Conservation (phyloP, 2,888 invertebrate genomes). For the Cordilura impudica region DNA sequence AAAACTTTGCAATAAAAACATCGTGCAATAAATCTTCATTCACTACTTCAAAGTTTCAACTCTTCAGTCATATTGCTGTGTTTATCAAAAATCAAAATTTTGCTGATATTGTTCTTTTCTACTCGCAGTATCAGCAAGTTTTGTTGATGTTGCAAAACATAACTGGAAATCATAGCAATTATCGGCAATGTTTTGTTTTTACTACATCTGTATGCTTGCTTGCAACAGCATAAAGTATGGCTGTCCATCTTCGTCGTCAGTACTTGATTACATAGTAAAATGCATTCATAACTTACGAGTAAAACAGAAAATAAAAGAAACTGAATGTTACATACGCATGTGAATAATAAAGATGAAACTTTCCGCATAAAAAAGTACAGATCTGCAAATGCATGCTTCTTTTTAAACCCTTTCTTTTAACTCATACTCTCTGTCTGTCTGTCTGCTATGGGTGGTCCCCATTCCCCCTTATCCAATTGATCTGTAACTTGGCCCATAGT, state of each 20-base stretch:
- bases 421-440: no score
- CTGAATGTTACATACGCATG: conserved; percentile 27
- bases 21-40: no score
- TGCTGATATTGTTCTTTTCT: conserved; percentile 19
- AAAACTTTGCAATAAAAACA: no score
- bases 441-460: no score
- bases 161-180: conserved; percentile 25
- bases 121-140: conserved; percentile 34
- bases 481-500: no score
- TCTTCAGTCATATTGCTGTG: not conserved
- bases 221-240: conserved; percentile 12
- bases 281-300: conserved; percentile 14
- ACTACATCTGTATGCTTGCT: not conserved
- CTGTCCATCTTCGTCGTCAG: conserved; percentile 23
- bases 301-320: not conserved
- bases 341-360: not conserved
- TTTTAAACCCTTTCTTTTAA: no score
- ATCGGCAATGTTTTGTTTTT: not conserved
- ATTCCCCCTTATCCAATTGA: no score
- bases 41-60: not conserved
- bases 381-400: no score
- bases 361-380: no score
- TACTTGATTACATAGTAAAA: conserved; percentile 10
- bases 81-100: conserved; percentile 17
- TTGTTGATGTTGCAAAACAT: conserved; percentile 31